Conservation (phyloP, 1,140 invertebrate species). For the Papilio machaon region DNA sequence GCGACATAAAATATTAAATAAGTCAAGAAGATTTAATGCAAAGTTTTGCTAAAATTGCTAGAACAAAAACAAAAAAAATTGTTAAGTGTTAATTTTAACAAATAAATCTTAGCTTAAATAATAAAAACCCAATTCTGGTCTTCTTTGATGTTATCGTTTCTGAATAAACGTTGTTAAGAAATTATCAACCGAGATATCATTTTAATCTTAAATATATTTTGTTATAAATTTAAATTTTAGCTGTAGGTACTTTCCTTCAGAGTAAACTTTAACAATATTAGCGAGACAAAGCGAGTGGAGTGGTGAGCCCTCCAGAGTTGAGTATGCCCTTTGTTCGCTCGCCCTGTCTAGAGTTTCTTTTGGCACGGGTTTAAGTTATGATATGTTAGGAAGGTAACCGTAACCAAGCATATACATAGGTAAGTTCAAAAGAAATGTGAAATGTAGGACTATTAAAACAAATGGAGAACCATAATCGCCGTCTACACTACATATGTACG, state of each 20-base stretch:
- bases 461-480: neutral
- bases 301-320: slow-evolving; percentile 26
- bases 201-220: neutral
- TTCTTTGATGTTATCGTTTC: too few relatives aligned
- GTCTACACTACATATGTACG: neutral
- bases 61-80: too few relatives aligned
- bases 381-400: neutral
- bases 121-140: too few relatives aligned
- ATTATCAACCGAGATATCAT: too few relatives aligned
- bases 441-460: neutral
- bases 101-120: too few relatives aligned
- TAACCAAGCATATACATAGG: neutral
- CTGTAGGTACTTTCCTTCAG: slow-evolving; percentile 15
- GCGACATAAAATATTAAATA: too few relatives aligned
- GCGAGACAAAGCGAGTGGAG: slow-evolving; percentile 36
- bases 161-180: too few relatives aligned
- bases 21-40: too few relatives aligned
- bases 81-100: too few relatives aligned
- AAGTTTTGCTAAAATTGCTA: too few relatives aligned
- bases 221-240: slow-evolving; percentile 15
- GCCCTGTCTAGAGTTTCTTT: slow-evolving; percentile 29
- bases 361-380: slow-evolving; percentile 6
- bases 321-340: slow-evolving; percentile 28
- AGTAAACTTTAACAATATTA: slow-evolving; percentile 36
- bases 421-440: neutral